Conservation (phyloP, 2,113 vertebrate species). For the Puntigrus tetrazona region DNA sequence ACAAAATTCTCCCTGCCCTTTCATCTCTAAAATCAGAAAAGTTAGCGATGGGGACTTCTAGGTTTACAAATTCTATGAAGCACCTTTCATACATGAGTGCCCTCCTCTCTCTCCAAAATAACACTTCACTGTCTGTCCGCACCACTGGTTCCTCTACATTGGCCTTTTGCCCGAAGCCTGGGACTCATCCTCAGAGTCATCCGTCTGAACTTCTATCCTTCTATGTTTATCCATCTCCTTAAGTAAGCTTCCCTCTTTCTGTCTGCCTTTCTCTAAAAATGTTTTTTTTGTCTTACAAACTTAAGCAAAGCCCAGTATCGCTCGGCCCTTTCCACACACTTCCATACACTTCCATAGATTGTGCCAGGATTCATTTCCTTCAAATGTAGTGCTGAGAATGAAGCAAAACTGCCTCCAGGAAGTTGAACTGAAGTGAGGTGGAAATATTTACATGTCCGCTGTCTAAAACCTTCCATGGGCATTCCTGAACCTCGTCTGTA, state of each 20-base stretch:
- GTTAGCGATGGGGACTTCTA: slow-evolving; percentile 62
- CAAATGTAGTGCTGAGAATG: neutral
- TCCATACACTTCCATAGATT: neutral
- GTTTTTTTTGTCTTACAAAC: neutral
- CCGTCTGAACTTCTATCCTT: neutral
- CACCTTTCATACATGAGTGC: slow-evolving; percentile 69
- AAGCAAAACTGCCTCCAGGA: slow-evolving; percentile 53
- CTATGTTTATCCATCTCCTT: neutral
- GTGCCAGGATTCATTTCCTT: slow-evolving; percentile 1
- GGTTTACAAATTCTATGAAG: slow-evolving; percentile 73
- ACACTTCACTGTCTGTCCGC: slow-evolving; percentile 56
- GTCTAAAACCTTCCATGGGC: slow-evolving; percentile 67
- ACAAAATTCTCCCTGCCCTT: slow-evolving; percentile 41
- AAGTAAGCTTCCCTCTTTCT: neutral
- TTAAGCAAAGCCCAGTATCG: neutral
- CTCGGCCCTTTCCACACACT: neutral
- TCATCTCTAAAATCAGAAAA: slow-evolving; percentile 69
- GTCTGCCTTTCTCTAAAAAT: neutral
- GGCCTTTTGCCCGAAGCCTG: slow-evolving; percentile 22
- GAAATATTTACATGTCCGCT: slow-evolving; percentile 71
- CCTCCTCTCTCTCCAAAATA: slow-evolving; percentile 39
- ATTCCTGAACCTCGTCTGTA: slow-evolving; percentile 64
- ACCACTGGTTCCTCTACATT: slow-evolving; percentile 33
- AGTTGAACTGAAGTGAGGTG: slow-evolving; percentile 55
- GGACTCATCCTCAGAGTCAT: slow-evolving; percentile 2